phyloP scores from a whole-genome alignment of 1,140 invertebrate species.

The Drosophila virilis region DNA sequence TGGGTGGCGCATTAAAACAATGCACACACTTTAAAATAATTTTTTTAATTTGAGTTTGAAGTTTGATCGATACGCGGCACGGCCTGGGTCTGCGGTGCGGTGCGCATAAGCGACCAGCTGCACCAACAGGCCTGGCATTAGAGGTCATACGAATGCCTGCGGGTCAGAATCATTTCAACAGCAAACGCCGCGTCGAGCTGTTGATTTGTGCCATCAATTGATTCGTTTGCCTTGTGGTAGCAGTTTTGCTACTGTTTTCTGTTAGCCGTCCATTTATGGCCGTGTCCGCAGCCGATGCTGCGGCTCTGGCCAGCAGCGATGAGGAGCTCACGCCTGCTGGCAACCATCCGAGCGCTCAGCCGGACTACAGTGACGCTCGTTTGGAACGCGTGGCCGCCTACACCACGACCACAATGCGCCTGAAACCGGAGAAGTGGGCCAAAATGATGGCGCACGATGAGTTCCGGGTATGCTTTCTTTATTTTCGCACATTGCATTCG shows the following conservation, averaged over 20 bases:
- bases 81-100: slow-evolving; percentile 27
- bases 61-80: slow-evolving; percentile 81
- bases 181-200: slow-evolving; percentile 60
- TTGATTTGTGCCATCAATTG: slow-evolving; percentile 61
- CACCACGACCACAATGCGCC: slow-evolving; percentile 86
- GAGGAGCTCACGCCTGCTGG: slow-evolving; percentile 49
- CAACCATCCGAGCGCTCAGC: slow-evolving; percentile 37
- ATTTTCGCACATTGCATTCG: not conserved
- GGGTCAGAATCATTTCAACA: slow-evolving; percentile 67
- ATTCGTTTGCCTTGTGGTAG: slow-evolving; percentile 46
- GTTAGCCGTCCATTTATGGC: not conserved
- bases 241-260: slow-evolving; percentile 17
- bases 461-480: slow-evolving; percentile 63
- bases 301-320: slow-evolving; percentile 62
- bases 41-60: slow-evolving; percentile 76
- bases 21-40: slow-evolving; percentile 74
- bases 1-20: slow-evolving; percentile 38
- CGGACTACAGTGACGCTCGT: slow-evolving; percentile 69
- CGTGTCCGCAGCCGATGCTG: slow-evolving; percentile 49
- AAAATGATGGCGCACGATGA: slow-evolving; percentile 89
- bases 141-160: slow-evolving; percentile 58
- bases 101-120: slow-evolving; percentile 38
- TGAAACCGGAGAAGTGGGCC: slow-evolving; percentile 91
- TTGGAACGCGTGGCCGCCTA: slow-evolving; percentile 73
- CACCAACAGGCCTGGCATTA: slow-evolving; percentile 53